Conservation (phyloP, 2,888 invertebrate species). For the Polyploca ridens region DNA sequence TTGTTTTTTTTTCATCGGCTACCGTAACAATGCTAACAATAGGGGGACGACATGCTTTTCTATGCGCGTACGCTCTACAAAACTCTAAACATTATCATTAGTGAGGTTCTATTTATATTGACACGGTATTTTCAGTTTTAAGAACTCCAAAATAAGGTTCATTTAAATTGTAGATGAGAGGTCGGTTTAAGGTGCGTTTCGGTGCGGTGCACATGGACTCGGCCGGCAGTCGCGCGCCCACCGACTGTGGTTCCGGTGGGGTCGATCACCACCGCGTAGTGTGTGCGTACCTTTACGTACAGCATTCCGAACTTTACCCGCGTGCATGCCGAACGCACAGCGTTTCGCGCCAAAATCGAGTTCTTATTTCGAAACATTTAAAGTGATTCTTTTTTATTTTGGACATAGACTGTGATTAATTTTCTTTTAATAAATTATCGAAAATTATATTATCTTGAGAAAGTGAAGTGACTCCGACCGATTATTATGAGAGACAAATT, state of each 20-base stretch:
- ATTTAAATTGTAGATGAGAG: slow-evolving; percentile 39
- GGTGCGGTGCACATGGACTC: slow-evolving; percentile 80
- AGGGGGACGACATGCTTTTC: slow-evolving; percentile 65
- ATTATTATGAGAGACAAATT: slow-evolving; percentile 22
- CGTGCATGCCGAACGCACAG: slow-evolving; percentile 52
- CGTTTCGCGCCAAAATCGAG: slow-evolving; percentile 63
- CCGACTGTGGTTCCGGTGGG: slow-evolving; percentile 84
- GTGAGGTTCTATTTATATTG: slow-evolving; percentile 30
- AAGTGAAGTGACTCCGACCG: slow-evolving; percentile 29
- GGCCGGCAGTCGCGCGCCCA: slow-evolving; percentile 79
- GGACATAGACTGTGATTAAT: slow-evolving; percentile 15
- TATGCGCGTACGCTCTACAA: slow-evolving; percentile 79
- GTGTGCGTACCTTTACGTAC: slow-evolving; percentile 67
- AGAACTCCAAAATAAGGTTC: fast-evolving
- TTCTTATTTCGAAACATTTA: slow-evolving; percentile 35
- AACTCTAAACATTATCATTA: slow-evolving; percentile 71
- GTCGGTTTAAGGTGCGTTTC: slow-evolving; percentile 67
- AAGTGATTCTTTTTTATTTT: slow-evolving; percentile 29
- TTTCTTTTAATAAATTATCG: slow-evolving; percentile 11
- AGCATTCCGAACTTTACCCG: slow-evolving; percentile 60
- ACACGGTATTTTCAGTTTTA: slow-evolving; percentile 39
- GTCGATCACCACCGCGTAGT: slow-evolving; percentile 76
- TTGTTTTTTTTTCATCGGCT: slow-evolving; percentile 64
- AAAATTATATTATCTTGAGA: slow-evolving; percentile 14
- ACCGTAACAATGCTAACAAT: slow-evolving; percentile 68